Evolutionary conservation across 2,888 invertebrate genomes (phyloP).

Genomic region (Cremastobaeus sp.): DNA sequence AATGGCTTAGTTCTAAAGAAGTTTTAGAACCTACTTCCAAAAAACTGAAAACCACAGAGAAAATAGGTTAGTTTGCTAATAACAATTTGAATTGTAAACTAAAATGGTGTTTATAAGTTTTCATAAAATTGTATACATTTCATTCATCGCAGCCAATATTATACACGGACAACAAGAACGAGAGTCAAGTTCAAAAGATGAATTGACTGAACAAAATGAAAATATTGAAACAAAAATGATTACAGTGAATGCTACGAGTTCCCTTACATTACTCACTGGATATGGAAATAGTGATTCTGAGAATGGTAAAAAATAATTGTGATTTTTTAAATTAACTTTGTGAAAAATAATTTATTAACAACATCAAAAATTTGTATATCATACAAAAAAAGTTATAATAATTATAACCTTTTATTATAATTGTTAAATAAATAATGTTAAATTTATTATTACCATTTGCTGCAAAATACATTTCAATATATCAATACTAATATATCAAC

Average conservation of each 20-base stretch:
- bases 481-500: slow-evolving; percentile 16
- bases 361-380: slow-evolving; percentile 11
- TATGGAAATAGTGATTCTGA: slow-evolving; percentile 71
- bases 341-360: not conserved
- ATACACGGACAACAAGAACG: no score
- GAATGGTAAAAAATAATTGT: slow-evolving; percentile 66
- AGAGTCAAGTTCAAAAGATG: not conserved
- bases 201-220: slow-evolving; percentile 12
- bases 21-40: no score
- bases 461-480: not conserved
- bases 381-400: no score
- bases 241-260: slow-evolving; percentile 6
- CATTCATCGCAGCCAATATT: no score
- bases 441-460: not conserved
- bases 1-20: slow-evolving; percentile 1
- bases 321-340: no score
- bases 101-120: no score
- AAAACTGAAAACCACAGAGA: no score
- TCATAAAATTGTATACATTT: no score
- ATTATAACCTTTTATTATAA: no score
- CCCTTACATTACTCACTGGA: slow-evolving; percentile 70
- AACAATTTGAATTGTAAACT: no score
- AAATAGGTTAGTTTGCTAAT: no score
- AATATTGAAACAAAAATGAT: not conserved
- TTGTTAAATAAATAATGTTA: no score